Percentiles rank a stretch among this genome's conserved stretches.
phyloP scores from a whole-genome alignment of 2,888 invertebrate genomes.

The Rhagium mordax region DNA sequence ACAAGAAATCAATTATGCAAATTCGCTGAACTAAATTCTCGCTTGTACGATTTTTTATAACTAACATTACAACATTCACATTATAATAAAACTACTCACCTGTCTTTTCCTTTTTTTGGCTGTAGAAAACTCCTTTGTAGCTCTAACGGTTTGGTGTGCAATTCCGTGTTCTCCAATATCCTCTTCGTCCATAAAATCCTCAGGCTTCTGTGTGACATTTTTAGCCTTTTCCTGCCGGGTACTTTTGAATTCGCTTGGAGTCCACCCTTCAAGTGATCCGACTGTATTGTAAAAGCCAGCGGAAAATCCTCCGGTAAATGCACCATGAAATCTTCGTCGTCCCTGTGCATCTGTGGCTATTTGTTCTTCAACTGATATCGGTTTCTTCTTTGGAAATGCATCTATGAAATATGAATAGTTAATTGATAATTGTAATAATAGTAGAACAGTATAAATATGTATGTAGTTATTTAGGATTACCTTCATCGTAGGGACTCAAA shows the following conservation, averaged over 20 bases:
- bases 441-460: background rate
- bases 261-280: constrained; percentile 96
- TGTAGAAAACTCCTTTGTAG: constrained; percentile 82
- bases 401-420: constrained; percentile 72
- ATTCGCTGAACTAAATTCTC: too few relatives aligned
- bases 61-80: too few relatives aligned
- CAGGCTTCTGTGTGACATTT: constrained; percentile 78
- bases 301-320: constrained; percentile 97
- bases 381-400: constrained; percentile 85
- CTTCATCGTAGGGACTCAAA: constrained; percentile 87
- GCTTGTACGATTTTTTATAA: too few relatives aligned
- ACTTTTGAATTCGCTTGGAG: constrained; percentile 92
- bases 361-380: constrained; percentile 87
- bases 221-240: constrained; percentile 82
- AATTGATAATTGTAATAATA: background rate
- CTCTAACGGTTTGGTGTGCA: constrained; percentile 88
- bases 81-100: background rate
- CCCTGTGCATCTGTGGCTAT: constrained; percentile 92
- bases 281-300: constrained; percentile 98
- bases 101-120: constrained; percentile 67
- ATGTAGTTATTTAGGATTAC: constrained; percentile 69
- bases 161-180: constrained; percentile 96
- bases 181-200: constrained; percentile 99
- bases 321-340: constrained; percentile 95
- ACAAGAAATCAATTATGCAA: too few relatives aligned